Evolutionary conservation across 1,140 invertebrate species (phyloP).

Genomic region (Brachionus asplanchnoidis): DNA sequence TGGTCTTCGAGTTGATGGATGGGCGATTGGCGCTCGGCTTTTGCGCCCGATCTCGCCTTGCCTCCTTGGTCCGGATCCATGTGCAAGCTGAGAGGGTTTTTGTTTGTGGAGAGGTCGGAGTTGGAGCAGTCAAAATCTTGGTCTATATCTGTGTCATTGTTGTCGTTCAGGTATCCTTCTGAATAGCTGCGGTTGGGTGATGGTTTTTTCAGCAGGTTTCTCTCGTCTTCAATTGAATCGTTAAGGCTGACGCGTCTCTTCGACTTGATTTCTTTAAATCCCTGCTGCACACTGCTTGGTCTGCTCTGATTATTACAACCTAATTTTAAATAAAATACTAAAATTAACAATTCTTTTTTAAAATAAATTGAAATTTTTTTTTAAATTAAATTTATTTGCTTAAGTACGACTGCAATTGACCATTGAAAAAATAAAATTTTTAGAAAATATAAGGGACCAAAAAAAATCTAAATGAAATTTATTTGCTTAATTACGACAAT

Average conservation of each 20-base stretch:
- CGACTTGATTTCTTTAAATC: not conserved
- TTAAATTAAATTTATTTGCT: not conserved
- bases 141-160: constrained; percentile 21
- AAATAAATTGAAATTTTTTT: not conserved
- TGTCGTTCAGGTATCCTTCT: not conserved
- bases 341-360: not conserved
- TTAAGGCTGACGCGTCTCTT: not conserved
- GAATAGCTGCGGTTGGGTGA: constrained; percentile 13
- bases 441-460: too few species aligned
- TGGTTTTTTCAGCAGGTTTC: not conserved
- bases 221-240: constrained; percentile 9
- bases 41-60: not conserved
- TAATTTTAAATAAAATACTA: not conserved
- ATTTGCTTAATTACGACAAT: too few species aligned
- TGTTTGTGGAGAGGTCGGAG: not conserved
- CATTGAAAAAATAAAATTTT: not conserved
- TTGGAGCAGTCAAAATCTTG: not conserved
- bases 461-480: not conserved
- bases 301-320: not conserved
- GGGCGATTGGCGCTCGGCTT: not conserved
- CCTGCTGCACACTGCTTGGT: not conserved
- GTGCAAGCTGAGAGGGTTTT: not conserved
- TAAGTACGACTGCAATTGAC: not conserved
- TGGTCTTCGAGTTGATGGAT: not conserved
- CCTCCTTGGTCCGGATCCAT: not conserved